Evolutionary conservation across 2,888 invertebrate species (phyloP).

Genomic region (Corbicula japonica): DNA sequence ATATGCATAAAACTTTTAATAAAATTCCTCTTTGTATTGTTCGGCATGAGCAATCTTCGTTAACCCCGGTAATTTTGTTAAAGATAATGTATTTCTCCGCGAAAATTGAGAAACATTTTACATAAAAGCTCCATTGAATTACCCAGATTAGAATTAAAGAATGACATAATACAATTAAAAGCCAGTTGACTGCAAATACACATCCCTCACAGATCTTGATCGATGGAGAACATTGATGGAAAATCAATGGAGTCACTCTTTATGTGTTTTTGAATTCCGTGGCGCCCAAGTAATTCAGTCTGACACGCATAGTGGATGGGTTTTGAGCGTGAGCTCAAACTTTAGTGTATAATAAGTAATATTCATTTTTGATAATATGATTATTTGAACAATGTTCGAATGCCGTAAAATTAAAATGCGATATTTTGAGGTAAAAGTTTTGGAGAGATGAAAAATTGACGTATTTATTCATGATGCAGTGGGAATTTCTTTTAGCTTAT

Average conservation of each 20-base stretch:
- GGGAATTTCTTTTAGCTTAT: too few relatives aligned
- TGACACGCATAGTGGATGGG: slow-evolving; percentile 12
- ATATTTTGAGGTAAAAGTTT: too few relatives aligned
- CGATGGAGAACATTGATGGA: slow-evolving; percentile 7
- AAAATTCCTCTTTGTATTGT: too few relatives aligned
- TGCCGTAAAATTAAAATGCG: too few relatives aligned
- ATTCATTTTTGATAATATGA: too few relatives aligned
- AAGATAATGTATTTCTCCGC: background rate
- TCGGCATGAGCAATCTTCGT: too few relatives aligned
- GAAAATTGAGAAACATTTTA: background rate
- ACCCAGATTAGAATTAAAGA: background rate
- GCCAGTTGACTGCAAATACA: slow-evolving; percentile 8
- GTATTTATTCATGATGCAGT: too few relatives aligned
- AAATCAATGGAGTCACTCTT: slow-evolving; percentile 8
- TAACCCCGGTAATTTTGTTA: background rate
- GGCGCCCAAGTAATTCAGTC: background rate
- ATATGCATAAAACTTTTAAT: too few relatives aligned
- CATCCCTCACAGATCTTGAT: background rate
- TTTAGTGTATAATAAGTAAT: too few relatives aligned
- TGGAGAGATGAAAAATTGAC: too few relatives aligned
- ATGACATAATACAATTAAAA: slow-evolving; percentile 21
- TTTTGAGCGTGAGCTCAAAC: slow-evolving; percentile 19
- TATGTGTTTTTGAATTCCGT: background rate
- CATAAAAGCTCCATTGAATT: too few relatives aligned
- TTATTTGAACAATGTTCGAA: too few relatives aligned